Conservation (phyloP, 2,113 vertebrate genomes). For the Hydrolagus affinis region DNA sequence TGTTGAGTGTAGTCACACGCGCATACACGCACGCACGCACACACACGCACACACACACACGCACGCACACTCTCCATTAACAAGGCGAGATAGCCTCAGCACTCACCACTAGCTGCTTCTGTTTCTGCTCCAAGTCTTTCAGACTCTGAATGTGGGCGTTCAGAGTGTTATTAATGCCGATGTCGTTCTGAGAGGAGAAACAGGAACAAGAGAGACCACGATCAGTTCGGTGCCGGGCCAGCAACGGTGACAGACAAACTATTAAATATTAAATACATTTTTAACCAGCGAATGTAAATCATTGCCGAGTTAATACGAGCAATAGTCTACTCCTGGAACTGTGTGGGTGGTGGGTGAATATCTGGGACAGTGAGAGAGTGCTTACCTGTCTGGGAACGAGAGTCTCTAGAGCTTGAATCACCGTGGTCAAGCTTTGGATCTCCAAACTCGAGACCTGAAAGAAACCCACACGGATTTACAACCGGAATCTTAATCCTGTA, state of each 20-base stretch:
- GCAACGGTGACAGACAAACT: no score
- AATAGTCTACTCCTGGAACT: no score
- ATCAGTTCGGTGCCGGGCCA: no score
- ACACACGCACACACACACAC: conserved; percentile 29
- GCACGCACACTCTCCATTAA: neutral
- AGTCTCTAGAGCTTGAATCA: conserved; percentile 42
- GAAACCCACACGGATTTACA: neutral
- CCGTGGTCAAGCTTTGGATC: conserved; percentile 41
- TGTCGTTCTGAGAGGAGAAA: conserved; percentile 39
- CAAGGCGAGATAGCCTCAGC: rapidly evolving
- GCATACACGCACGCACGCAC: conserved; percentile 27
- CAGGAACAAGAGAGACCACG: neutral
- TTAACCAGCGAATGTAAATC: no score
- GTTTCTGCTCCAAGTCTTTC: conserved; percentile 40
- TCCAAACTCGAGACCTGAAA: conserved; percentile 47
- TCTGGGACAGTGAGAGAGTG: neutral
- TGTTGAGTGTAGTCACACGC: no score
- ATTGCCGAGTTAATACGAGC: no score
- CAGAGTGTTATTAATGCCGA: conserved; percentile 39
- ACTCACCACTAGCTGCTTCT: conserved; percentile 52
- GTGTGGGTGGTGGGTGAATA: neutral
- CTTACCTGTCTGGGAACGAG: conserved; percentile 52
- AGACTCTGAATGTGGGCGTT: conserved; percentile 37
- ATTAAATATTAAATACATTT: no score
- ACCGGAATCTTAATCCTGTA: no score